Percentiles rank a stretch among this genome's conserved stretches.
Conservation (phyloP, 2,888 invertebrate genomes). For the Ichneumoninae sp. region DNA sequence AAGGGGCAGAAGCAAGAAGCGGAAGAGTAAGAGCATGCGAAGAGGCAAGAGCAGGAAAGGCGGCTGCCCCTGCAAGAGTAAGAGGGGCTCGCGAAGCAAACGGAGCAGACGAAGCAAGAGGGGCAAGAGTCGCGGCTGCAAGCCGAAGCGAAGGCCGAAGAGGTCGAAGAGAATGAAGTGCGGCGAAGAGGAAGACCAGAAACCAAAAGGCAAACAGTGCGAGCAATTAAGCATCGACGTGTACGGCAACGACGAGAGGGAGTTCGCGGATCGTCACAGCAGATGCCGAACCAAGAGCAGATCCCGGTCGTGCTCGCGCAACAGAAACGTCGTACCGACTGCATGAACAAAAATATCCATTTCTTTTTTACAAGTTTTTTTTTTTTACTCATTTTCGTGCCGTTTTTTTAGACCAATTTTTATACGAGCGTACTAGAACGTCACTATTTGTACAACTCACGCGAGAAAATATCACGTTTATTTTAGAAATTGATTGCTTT, state of each 20-base stretch:
- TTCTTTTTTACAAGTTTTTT: conserved; percentile 6
- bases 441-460: conserved; percentile 17
- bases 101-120: conserved; percentile 40
- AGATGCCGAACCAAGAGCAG: conserved; percentile 38
- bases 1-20: conserved; percentile 7
- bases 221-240: conserved; percentile 28
- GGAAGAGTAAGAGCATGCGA: conserved; percentile 1
- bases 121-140: conserved; percentile 41
- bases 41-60: conserved; percentile 8
- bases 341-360: conserved; percentile 25
- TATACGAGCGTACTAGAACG: conserved; percentile 2
- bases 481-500: conserved; percentile 7
- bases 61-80: conserved; percentile 3
- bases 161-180: conserved; percentile 41
- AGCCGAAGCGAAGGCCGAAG: conserved; percentile 30
- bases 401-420: conserved; percentile 6
- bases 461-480: conserved; percentile 17
- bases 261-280: conserved; percentile 10
- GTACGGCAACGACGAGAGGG: conserved; percentile 24
- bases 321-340: conserved; percentile 40
- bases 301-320: conserved; percentile 57
- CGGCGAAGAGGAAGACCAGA: background rate
- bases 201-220: conserved; percentile 33
- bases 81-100: conserved; percentile 35
- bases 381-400: conserved; percentile 25